Percentiles rank a stretch among this genome's conserved stretches.
These are phyloP conservation scores for Octonoba sinensis DNA, from an alignment of 2,888 invertebrate genomes.

Conservation along the genomic window DNA sequence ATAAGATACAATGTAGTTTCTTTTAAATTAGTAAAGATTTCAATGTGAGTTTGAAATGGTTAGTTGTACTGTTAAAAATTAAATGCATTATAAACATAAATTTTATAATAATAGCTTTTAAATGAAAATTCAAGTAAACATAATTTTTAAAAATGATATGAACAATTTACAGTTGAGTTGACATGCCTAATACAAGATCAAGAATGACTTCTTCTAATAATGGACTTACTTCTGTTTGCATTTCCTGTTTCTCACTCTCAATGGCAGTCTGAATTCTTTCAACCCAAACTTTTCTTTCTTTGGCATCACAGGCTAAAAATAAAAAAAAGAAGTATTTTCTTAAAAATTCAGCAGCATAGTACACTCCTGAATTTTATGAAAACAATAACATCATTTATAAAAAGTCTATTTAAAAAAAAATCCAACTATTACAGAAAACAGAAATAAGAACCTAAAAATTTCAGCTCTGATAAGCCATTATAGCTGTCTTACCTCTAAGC, in stretches of 20 bases:
- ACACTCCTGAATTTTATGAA: background rate
- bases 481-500: no score
- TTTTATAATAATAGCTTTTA: background rate
- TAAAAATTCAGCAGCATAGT: background rate
- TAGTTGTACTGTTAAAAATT: no score
- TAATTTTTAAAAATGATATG: no score
- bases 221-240: slow-evolving; percentile 17
- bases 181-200: no score
- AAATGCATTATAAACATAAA: no score
- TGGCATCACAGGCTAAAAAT: slow-evolving; percentile 83
- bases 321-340: slow-evolving; percentile 4
- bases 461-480: no score
- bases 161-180: no score
- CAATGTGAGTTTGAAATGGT: no score
- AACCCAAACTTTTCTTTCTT: slow-evolving; percentile 96
- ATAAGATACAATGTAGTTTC: no score
- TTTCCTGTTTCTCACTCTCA: slow-evolving; percentile 78
- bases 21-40: no score
- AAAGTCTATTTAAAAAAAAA: background rate
- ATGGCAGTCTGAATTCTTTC: slow-evolving; percentile 94
- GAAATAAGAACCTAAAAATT: no score
- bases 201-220: background rate
- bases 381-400: background rate
- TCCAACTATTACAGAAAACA: slow-evolving; percentile 69
- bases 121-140: background rate